phyloP scores from a whole-genome alignment of 2,888 invertebrate genomes.

The Meiosimyza decipiens region DNA sequence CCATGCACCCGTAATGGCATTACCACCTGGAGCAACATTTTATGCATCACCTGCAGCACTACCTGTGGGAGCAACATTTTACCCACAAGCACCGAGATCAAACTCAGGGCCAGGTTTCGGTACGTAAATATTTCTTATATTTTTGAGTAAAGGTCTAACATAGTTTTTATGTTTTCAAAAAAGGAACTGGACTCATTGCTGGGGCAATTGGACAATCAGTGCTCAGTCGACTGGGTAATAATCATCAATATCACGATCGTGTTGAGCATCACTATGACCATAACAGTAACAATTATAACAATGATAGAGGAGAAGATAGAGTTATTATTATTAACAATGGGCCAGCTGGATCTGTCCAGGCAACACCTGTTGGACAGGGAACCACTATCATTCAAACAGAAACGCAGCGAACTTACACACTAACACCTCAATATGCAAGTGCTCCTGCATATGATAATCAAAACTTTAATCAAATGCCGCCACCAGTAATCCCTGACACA shows the following conservation, averaged over 20 bases:
- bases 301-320: background rate
- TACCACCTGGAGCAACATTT: background rate
- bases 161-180: background rate
- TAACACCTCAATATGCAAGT: background rate
- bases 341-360: background rate
- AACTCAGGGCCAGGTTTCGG: constrained; percentile 9
- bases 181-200: background rate
- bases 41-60: background rate
- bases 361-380: too few species aligned
- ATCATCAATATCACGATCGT: background rate
- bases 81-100: background rate
- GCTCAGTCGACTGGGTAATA: background rate
- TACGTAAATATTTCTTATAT: background rate
- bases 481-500: background rate
- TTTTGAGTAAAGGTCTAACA: background rate
- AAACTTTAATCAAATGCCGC: background rate
- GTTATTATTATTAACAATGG: constrained; percentile 6
- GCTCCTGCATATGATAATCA: background rate
- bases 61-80: background rate
- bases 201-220: background rate
- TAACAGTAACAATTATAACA: background rate
- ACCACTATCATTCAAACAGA: background rate
- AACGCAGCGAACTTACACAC: background rate
- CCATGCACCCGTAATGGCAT: background rate
- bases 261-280: too few species aligned